Base-by-base conservation (phyloP, 2,888 invertebrate genomes). In the Lepidocyrtoides sp. region DNA sequence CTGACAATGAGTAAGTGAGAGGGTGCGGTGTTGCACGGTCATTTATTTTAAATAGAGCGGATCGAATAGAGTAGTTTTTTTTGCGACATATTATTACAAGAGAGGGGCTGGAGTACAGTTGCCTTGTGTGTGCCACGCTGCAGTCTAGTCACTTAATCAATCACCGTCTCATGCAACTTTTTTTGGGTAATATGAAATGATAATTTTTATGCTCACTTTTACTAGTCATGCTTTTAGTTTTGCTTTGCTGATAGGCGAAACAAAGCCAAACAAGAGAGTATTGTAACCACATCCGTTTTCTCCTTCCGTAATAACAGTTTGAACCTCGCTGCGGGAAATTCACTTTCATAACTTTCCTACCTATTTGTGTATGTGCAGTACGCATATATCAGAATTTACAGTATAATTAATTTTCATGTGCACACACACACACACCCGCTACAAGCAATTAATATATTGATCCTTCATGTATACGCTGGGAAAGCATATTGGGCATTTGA, bases 41-140 rank as follows among this genome's bases (percentile, higher is more conserved):
- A 89, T 89, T 89, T 89, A 82, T 83, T 89, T 82, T 83, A 89
- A 89, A 89, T 89, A 75, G 89, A 89, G 82, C 82, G 23, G 36
- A 81, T n/a, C n/a, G n/a, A 72, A 32, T 8, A 32, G 4, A 17
- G 7, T 69, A 69, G 29, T 29, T 14, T 75, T 86, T 88, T 82
- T 83, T 72, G 82, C 72, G 83, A 89, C 89, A 89, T 89, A 89
- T 89, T 82, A 17, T n/a, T n/a, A n/a, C 17, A 29, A 63, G 36
- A 36, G 36, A 32, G 5, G 17, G n/a, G 17, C n/a, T 17, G n/a
- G 51, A 2, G 51, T 17, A 41, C 36, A 36, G 69, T 32, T 69
- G 41, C 69, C 60, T 20, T 10, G 60, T 60, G 26, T 32, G 44
- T 75, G 86, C 60, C 51, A 69, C 44, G 60, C 26, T 72, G 60